Evolutionary conservation across 2,888 invertebrate genomes (phyloP), one percentile per base, ranked within the genome.

Genomic region (Unio delphinus): DNA sequence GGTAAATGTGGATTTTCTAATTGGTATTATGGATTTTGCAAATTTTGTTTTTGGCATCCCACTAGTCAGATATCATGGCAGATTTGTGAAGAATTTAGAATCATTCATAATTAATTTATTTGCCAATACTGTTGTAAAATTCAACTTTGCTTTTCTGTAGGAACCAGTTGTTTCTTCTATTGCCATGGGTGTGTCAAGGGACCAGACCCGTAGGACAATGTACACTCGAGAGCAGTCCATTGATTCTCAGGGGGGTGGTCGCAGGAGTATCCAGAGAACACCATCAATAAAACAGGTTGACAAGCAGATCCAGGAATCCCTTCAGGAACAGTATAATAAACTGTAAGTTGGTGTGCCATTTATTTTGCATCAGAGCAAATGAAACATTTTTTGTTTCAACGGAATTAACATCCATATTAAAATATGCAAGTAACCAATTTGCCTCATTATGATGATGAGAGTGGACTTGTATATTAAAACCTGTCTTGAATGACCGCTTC

Each of bases 131-230:
- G 18, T 34, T 18, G 18, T 11, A 3, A 55, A 20, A 45, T 45
- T 45, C 15, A 45, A 45, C 11, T 45, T 45, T 15, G 45, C 23
- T 55, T 18, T 59, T 23, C 59, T 59, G 26, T 72, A 86, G 85
- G 86, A 84, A 30, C 82, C 83, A 18, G 72, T 76, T 0, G 84
- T 86, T 8, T 86, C 85, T 11, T 84, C 84, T 6, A 70, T 87
- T 23, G 77, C 77, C 69, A 81, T 81, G 75, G 73, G 78, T 8
- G 72, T 81, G 64, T 86, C 88, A 6, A 73, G 86, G 26, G 86
- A 87, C 64, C 79, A 70, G 2, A 85, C 86, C 23, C 75, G 77
- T 28, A 74, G 77, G 65, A 78, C 80, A 34, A 65, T 84, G 28
- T 45, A 73, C 15, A 45, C 63, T 7, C 78, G 78, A 2, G 79